These are phyloP conservation scores for Synanceia verrucosa DNA, from an alignment of 2,797 vertebrate species.

Conservation along the genomic window DNA sequence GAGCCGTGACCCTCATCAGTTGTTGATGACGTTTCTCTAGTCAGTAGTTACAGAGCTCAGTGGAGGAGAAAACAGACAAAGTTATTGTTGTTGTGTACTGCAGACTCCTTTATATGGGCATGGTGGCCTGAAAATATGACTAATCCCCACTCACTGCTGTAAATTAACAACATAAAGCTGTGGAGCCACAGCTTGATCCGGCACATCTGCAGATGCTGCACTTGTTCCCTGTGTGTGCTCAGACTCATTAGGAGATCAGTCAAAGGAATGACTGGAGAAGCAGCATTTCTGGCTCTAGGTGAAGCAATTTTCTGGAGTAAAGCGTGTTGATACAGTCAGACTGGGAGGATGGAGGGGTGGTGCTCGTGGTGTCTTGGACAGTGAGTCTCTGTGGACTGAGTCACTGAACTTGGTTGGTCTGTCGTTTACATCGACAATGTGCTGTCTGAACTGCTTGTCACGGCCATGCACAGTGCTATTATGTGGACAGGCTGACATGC, in stretches of 20 bases:
- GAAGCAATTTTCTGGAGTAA: background rate
- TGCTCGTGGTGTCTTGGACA: slow-evolving; percentile 26
- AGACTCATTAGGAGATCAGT: slow-evolving; percentile 11
- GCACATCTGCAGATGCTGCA: slow-evolving; percentile 21
- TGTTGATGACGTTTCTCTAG: slow-evolving; percentile 28
- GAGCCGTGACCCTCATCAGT: slow-evolving; percentile 20
- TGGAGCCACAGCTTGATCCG: slow-evolving; percentile 23
- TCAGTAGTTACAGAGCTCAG: slow-evolving; percentile 25
- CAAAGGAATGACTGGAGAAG: slow-evolving; percentile 1
- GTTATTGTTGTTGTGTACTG: background rate
- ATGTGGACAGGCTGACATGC: slow-evolving; percentile 58
- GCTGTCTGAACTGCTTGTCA: slow-evolving; percentile 59
- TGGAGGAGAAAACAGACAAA: slow-evolving; percentile 4
- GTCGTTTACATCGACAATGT: slow-evolving; percentile 55
- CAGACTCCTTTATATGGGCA: background rate
- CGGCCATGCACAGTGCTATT: slow-evolving; percentile 58
- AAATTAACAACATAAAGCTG: slow-evolving; percentile 23
- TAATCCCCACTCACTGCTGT: slow-evolving; percentile 35
- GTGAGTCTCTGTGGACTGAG: slow-evolving; percentile 38
- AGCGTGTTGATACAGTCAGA: slow-evolving; percentile 5
- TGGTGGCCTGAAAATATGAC: slow-evolving; percentile 25
- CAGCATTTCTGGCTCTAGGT: background rate
- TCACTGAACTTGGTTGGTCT: slow-evolving; percentile 36
- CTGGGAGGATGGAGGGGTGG: background rate
- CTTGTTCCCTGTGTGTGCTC: slow-evolving; percentile 10